phyloP scores from a whole-genome alignment of 2,797 vertebrate species.

The Pyrocephalus nanus region DNA sequence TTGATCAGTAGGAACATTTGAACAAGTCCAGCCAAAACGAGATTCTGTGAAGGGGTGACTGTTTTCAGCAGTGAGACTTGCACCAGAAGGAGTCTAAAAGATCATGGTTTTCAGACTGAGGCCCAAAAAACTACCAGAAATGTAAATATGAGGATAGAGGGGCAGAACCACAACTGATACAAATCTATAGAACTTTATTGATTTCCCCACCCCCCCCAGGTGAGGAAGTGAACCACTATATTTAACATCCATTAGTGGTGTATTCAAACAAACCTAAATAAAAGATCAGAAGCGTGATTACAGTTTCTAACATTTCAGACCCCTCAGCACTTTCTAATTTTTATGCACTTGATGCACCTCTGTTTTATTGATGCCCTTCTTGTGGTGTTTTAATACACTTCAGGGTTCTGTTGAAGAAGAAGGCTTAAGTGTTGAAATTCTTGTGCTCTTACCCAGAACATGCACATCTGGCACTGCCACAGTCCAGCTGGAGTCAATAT shows the following conservation, averaged over 20 bases:
- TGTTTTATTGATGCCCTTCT: constrained; percentile 48
- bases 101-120: neutral
- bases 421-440: neutral
- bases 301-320: constrained; percentile 23
- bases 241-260: constrained; percentile 57
- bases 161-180: neutral
- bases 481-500: neutral
- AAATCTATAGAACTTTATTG: constrained; percentile 12
- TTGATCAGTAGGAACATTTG: neutral
- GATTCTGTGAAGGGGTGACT: neutral
- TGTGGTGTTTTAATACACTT: constrained; percentile 19
- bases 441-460: neutral
- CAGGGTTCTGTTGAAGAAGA: neutral
- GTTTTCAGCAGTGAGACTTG: neutral
- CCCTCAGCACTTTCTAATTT: constrained; percentile 46
- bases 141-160: neutral
- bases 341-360: neutral
- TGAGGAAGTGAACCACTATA: neutral
- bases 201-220: neutral
- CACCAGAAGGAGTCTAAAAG: neutral
- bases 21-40: neutral
- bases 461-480: accelerated
- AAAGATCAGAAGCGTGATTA: constrained; percentile 13
- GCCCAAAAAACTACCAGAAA: neutral
- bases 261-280: constrained; percentile 32